Conservation (phyloP, 2,113 vertebrate species). For the Lathamus discolor region DNA sequence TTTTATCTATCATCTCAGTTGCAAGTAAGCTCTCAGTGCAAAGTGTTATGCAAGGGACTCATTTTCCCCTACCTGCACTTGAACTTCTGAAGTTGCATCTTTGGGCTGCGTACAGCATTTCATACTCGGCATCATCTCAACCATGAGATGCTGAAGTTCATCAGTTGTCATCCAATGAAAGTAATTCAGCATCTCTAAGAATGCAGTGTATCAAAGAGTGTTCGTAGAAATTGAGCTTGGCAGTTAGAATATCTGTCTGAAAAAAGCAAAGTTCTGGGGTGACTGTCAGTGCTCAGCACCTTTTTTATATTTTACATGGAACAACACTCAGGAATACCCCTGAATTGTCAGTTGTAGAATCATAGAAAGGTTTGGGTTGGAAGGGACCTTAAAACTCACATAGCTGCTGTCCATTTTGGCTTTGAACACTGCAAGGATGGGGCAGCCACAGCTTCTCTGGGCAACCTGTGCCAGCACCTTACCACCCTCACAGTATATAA, state of each 20-base stretch:
- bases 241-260: neutral
- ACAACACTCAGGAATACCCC: neutral
- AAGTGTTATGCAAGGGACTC: neutral
- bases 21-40: neutral
- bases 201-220: neutral
- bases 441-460: neutral
- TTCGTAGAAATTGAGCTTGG: neutral
- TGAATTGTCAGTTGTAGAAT: neutral
- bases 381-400: neutral
- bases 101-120: neutral
- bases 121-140: neutral
- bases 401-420: neutral
- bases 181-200: neutral
- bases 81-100: slow-evolving; percentile 13
- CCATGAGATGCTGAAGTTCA: neutral
- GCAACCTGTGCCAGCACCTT: neutral
- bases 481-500: neutral
- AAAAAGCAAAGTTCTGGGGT: neutral
- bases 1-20: neutral
- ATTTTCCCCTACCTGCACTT: neutral
- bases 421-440: neutral
- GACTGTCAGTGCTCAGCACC: neutral
- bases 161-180: neutral
- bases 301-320: neutral
- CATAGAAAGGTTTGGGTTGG: neutral